Evolutionary conservation across 2,888 invertebrate genomes (phyloP), one percentile per base, ranked within the genome.

Genomic region (Hydropsyche betteni): DNA sequence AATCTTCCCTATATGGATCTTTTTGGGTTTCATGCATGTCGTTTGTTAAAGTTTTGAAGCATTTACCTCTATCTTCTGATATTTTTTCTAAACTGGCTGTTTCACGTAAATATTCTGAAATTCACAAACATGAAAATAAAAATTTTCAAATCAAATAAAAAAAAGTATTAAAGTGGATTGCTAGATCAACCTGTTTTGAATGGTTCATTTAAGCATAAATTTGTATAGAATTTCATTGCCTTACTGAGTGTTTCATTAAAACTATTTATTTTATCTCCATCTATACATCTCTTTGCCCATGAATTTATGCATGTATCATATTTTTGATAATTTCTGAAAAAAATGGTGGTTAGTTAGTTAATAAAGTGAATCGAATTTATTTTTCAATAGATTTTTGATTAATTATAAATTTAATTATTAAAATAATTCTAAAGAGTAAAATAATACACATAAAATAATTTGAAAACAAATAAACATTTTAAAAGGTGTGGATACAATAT

Each of bases 41-140:
- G 6, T 12, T 61, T 61, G 16, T 34, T 1, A 33, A 64, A 8
- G 34, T 36, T 33, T 64, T 64, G 24, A 36, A 34, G 36, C 64
- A 64, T 10, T 64, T 34, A 12, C 5, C n/a, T 36, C 64, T 34
- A 33, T 64, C 36, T 7, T 33, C 36, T 4, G 64, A 3, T 36
- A 64, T 36, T n/a, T 64, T 64, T 36, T 64, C 64, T 4, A 64
- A 64, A n/a, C 7, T 36, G 7, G 5, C 10, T 10, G 4, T 64
- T n/a, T 64, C 64, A 3, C 34, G 33, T 10, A 36, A 10, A n/a
- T 64, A 64, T 12, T 64, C 64, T 64, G 34, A 64, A 64, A 64
- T 12, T 51, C 5, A 55, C n/a, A 16, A 55, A 55, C n/a, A 55
- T 55, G 24, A 24, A 24, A 24, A 24, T 55, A 2, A 55, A 53